Base-by-base conservation (phyloP, 2,797 vertebrate species). In the Coilia nasus region DNA sequence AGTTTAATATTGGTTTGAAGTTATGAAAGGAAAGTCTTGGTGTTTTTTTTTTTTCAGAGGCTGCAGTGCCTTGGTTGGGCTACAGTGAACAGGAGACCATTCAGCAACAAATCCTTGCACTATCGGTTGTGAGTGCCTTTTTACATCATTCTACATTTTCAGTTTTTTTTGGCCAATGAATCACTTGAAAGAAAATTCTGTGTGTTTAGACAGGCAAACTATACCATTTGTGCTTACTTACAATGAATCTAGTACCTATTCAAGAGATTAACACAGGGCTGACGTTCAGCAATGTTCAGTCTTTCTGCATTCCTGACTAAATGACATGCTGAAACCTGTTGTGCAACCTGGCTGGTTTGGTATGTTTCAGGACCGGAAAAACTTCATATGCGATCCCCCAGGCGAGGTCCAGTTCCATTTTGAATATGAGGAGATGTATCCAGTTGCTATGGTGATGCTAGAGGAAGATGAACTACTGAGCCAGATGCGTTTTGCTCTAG, bases 81-180 rank as follows among this genome's bases (percentile, higher is more conserved):
- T 98, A 97, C 93, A 98, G 96, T 60, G 97, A 99, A 85, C 98
- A 99, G 90, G 98, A 99, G 91, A 97, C 96, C 7, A 99, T 99
- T 93, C 97, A 98, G 85, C 98, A 98, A 82, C 98, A 99, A 93
- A 99, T 99, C 85, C 88, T 99, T n/a, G 97, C 98, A 88, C 94
- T 99, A 86, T 99, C 98, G 50, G 97, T 98, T 81, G 98, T 99
- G 93, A 96, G 98, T 92, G 80, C 46, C 17, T 11, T 23, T 10
- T 15, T 1, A 9, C 5, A n/a, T 78, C 21, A 78, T 31, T 41
- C 60, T 2, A 9, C 71, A 41, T 71, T 35, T 21, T 41, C 71
- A 78, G 7, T 54, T 54, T 54, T 41, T 54, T 54, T 54, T 1
- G 9, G 9, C 50, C 50, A 54, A 54, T 54, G 9, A 54, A 54